These are phyloP conservation scores for Condylura cristata DNA, from an alignment of 2,113 vertebrate genomes.

Conservation along the genomic window DNA sequence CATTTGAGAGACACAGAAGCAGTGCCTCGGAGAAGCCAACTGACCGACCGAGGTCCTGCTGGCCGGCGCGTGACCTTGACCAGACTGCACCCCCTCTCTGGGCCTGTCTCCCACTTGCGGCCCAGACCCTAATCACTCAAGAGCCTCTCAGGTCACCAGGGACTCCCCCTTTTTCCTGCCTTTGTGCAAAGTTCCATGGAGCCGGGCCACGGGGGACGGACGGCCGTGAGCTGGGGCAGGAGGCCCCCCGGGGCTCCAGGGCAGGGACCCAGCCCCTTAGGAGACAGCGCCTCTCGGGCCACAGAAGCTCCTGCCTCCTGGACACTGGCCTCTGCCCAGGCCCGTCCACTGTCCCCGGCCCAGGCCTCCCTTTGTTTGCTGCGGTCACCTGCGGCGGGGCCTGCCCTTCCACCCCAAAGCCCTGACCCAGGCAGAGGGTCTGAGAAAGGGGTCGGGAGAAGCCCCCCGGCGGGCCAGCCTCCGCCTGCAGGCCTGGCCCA, in stretches of 20 bases:
- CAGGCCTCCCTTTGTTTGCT: background rate
- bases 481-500: background rate
- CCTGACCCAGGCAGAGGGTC: background rate
- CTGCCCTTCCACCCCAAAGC: background rate
- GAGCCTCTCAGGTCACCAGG: background rate
- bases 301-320: background rate
- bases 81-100: background rate
- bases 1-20: background rate
- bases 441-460: background rate
- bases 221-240: background rate
- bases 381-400: background rate
- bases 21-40: background rate
- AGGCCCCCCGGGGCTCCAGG: background rate
- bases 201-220: background rate
- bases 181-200: background rate
- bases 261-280: too few relatives aligned
- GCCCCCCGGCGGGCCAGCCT: too few relatives aligned
- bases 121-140: background rate
- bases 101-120: background rate
- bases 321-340: background rate
- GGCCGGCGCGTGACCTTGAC: background rate
- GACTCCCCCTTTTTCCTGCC: background rate
- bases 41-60: background rate
- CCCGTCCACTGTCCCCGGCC: background rate
- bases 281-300: too few relatives aligned